These are phyloP conservation scores for Caenorhabditis sp. DNA, from an alignment of 2,888 invertebrate genomes.

Conservation along the genomic window DNA sequence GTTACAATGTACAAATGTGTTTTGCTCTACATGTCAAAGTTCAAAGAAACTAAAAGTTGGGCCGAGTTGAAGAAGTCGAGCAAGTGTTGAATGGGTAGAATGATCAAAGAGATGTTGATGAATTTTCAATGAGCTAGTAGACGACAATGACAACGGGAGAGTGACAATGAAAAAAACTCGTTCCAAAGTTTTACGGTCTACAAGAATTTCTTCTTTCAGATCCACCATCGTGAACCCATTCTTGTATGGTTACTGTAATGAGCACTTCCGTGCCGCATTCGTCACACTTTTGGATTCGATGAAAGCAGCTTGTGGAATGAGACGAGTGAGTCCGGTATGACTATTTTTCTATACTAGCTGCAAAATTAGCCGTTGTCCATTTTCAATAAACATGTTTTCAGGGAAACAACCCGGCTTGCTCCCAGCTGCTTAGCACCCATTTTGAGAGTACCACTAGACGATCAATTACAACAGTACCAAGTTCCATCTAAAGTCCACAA, in stretches of 20 bases:
- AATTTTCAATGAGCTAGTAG: slow-evolving; percentile 39
- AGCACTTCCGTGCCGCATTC: slow-evolving; percentile 82
- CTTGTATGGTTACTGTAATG: slow-evolving; percentile 81
- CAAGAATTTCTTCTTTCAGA: slow-evolving; percentile 47
- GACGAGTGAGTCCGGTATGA: slow-evolving; percentile 57
- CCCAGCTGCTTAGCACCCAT: slow-evolving; percentile 49
- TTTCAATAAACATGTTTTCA: background rate
- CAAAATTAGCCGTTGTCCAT: background rate
- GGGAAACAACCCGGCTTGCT: slow-evolving; percentile 51
- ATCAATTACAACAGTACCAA: slow-evolving; percentile 47
- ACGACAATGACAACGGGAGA: slow-evolving; percentile 16
- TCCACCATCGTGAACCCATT: slow-evolving; percentile 82
- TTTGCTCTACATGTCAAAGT: background rate
- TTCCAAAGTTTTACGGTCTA: background rate
- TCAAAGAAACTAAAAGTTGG: slow-evolving; percentile 9
- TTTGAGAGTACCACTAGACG: slow-evolving; percentile 57
- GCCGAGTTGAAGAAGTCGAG: background rate
- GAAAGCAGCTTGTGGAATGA: slow-evolving; percentile 47
- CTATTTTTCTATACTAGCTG: background rate
- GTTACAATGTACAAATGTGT: slow-evolving; percentile 2
- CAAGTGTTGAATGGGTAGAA: slow-evolving; percentile 49
- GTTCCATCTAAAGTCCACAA: slow-evolving; percentile 49
- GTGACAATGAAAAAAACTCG: slow-evolving; percentile 17
- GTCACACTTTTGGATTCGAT: slow-evolving; percentile 68
- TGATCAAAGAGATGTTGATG: slow-evolving; percentile 52